Evolutionary conservation across 53 echinoderm and acorn worm genomes (phyloP).

Genomic region (Paelopatides confundens): DNA sequence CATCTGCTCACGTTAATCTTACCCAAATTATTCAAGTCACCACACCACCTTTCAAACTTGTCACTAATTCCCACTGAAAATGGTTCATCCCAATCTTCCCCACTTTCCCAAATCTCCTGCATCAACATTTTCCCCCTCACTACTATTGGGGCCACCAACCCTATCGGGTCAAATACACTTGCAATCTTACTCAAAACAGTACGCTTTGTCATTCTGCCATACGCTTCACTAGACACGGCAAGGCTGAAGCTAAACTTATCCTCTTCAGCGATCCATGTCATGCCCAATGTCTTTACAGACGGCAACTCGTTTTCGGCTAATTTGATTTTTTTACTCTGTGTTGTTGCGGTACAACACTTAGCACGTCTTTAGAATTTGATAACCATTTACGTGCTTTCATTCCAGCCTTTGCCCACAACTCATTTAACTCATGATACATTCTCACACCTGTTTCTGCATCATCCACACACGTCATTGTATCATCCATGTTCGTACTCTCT

Average conservation of each 20-base stretch:
- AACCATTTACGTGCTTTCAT: conserved; percentile 58
- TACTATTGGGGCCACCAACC: conserved; percentile 1
- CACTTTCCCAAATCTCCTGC: conserved; percentile 26
- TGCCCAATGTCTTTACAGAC: conserved; percentile 61
- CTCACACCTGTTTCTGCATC: background rate
- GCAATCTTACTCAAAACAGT: conserved; percentile 5
- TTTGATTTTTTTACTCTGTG: conserved; percentile 68
- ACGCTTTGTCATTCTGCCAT: background rate
- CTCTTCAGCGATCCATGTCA: conserved; percentile 70
- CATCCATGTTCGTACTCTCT: conserved; percentile 45
- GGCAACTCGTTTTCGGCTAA: conserved; percentile 55
- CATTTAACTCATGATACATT: conserved; percentile 21
- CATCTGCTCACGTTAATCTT: conserved; percentile 19
- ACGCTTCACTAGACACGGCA: background rate
- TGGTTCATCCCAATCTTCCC: conserved; percentile 10
- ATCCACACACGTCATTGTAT: conserved; percentile 1
- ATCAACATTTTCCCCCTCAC: conserved; percentile 3
- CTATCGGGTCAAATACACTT: conserved; percentile 25
- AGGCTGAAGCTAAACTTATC: conserved; percentile 72
- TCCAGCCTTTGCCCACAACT: conserved; percentile 29
- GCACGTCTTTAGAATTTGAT: conserved; percentile 70
- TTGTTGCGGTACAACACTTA: conserved; percentile 51
- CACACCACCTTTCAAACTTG: background rate
- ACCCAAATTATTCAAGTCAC: background rate
- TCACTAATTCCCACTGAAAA: background rate